Percentiles rank a stretch among this genome's conserved stretches.
Evolutionary conservation across 2,888 invertebrate species (phyloP).

Genomic region (Andrena minutula): DNA sequence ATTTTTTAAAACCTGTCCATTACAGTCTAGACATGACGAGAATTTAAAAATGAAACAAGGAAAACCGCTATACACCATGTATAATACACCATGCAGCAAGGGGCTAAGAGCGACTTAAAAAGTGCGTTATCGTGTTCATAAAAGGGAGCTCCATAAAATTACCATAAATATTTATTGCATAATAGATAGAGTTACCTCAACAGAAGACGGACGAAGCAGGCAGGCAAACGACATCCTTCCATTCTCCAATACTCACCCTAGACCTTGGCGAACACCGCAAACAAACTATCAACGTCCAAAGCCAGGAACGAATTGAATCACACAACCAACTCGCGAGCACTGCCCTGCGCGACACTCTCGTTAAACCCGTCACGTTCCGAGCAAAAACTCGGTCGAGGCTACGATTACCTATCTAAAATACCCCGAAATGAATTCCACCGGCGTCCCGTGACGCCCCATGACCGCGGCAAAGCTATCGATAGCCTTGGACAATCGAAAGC

Average conservation of each 20-base stretch:
- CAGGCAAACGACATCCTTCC: neutral
- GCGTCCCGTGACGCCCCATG: neutral
- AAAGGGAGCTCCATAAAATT: too few species aligned
- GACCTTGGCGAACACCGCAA: neutral
- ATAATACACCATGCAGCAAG: too few species aligned
- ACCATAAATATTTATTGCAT: neutral
- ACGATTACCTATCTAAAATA: neutral
- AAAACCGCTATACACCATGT: neutral
- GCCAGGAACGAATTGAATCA: neutral
- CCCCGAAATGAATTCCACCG: neutral
- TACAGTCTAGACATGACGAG: neutral
- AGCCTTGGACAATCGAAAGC: neutral
- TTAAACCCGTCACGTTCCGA: neutral
- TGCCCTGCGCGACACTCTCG: neutral
- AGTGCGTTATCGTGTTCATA: too few species aligned
- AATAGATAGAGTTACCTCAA: neutral
- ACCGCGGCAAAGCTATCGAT: slow-evolving; percentile 14
- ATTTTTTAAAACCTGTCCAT: neutral
- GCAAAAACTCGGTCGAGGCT: neutral
- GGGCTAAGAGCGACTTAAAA: too few species aligned
- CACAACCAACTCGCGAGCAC: neutral
- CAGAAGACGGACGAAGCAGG: neutral
- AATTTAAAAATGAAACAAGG: neutral
- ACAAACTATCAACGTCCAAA: neutral
- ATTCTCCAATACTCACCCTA: neutral